Conservation (phyloP, 2,888 invertebrate genomes). For the Cryptocephalus moraei region DNA sequence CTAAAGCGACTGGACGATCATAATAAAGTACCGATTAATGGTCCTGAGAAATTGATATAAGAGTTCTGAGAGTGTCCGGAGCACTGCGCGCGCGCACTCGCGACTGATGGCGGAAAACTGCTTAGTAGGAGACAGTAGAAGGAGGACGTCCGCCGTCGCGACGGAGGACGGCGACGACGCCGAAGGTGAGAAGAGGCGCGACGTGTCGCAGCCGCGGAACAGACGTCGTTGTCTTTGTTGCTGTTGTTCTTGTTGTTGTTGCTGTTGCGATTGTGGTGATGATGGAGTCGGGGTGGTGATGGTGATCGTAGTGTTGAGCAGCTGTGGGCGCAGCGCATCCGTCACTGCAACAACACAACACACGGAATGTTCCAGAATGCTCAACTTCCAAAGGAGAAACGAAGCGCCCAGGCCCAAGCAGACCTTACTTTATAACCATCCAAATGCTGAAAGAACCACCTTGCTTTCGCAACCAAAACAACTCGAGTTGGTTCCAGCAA, state of each 20-base stretch:
- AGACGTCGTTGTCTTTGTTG: conserved; percentile 8
- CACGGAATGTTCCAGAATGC: too few species aligned
- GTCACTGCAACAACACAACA: conserved; percentile 40
- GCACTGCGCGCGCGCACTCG: conserved; percentile 38
- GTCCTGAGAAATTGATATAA: conserved; percentile 37
- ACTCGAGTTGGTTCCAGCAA: too few species aligned
- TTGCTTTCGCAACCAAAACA: too few species aligned
- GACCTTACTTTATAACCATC: too few species aligned
- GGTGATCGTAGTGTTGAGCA: conserved; percentile 27
- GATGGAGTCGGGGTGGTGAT: too few species aligned
- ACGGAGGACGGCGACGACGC: conserved; percentile 26
- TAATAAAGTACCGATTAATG: conserved; percentile 37
- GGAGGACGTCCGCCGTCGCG: conserved; percentile 1
- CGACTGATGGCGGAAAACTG: conserved; percentile 4
- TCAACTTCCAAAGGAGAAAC: too few species aligned
- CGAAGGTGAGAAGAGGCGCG: conserved; percentile 17
- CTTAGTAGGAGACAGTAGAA: too few species aligned
- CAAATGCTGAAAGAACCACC: too few species aligned
- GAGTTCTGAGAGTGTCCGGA: conserved; percentile 38
- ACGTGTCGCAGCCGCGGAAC: conserved; percentile 5
- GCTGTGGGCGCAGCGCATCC: conserved; percentile 48
- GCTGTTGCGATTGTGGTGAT: conserved; percentile 10
- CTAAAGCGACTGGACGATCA: background rate
- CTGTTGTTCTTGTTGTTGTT: conserved; percentile 8
- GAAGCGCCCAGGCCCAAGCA: too few species aligned